These are phyloP conservation scores for Acronicta psi DNA, from an alignment of 2,888 invertebrate species.

Conservation along the genomic window DNA sequence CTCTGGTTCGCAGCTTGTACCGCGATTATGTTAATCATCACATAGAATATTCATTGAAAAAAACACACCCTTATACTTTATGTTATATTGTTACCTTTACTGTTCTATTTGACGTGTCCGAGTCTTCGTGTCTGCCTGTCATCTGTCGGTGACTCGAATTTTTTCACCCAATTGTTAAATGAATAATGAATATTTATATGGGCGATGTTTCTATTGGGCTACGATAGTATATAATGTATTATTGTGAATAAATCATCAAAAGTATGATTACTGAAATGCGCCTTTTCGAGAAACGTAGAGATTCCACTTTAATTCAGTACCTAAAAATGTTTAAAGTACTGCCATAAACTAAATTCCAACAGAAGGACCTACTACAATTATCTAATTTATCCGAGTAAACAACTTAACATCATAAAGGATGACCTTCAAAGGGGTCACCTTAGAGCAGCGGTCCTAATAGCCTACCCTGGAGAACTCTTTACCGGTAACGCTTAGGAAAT, in stretches of 20 bases:
- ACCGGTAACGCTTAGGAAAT: constrained; percentile 34
- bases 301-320: constrained; percentile 8
- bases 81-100: constrained; percentile 62
- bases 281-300: no score
- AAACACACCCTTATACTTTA: constrained; percentile 74
- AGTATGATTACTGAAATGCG: background rate
- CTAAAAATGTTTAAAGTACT: constrained; percentile 51
- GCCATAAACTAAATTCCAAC: constrained; percentile 63
- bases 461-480: constrained; percentile 68
- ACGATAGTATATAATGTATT: constrained; percentile 24
- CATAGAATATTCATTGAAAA: constrained; percentile 78
- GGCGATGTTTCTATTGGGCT: constrained; percentile 32
- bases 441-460: constrained; percentile 68
- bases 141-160: constrained; percentile 54
- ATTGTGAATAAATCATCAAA: constrained; percentile 14
- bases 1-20: constrained; percentile 80
- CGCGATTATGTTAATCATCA: constrained; percentile 78
- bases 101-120: constrained; percentile 60
- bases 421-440: constrained; percentile 79
- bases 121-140: constrained; percentile 53
- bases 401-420: constrained; percentile 70
- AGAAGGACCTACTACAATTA: constrained; percentile 76
- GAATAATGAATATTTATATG: constrained; percentile 55
- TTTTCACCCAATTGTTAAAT: constrained; percentile 46
- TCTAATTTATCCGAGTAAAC: constrained; percentile 71